These are phyloP conservation scores for Drosophila ambigua DNA, from an alignment of 1,140 invertebrate species.

Conservation along the genomic window DNA sequence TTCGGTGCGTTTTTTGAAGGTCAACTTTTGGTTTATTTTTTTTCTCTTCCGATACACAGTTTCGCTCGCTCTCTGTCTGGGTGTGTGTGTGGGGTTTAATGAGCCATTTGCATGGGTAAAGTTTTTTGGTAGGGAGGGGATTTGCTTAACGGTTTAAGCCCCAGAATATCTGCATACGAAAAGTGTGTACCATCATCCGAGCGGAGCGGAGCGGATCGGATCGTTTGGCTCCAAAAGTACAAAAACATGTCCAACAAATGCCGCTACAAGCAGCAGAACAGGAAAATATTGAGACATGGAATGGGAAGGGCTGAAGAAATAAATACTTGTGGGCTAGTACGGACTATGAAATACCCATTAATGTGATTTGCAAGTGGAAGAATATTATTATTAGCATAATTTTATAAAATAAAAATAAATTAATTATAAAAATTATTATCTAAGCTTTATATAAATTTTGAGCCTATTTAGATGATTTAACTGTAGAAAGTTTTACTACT, in stretches of 20 bases:
- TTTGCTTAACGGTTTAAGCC: conserved; percentile 46
- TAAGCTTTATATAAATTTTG: no score
- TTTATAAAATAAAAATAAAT: no score
- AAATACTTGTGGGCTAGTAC: conserved; percentile 10
- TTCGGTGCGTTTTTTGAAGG: conserved; percentile 77
- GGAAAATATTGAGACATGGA: conserved; percentile 6
- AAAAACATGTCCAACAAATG: conserved; percentile 55
- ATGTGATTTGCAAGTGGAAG: no score
- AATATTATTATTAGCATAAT: no score
- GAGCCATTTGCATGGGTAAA: conserved; percentile 68
- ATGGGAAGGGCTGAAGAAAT: neutral
- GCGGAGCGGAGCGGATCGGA: no score
- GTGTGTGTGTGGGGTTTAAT: conserved; percentile 47
- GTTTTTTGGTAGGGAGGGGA: conserved; percentile 53
- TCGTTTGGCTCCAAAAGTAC: conserved; percentile 22
- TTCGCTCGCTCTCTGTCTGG: conserved; percentile 16
- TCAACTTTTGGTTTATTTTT: conserved; percentile 67
- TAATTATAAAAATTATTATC: no score
- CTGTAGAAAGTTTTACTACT: no score
- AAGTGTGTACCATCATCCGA: no score
- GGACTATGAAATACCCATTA: no score
- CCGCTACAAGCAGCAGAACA: conserved; percentile 44
- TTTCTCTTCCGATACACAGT: conserved; percentile 9
- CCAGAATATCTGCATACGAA: conserved; percentile 25
- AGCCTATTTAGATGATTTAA: no score